phyloP scores from a whole-genome alignment of 2,797 vertebrate genomes.

The Falco novaeseelandiae region DNA sequence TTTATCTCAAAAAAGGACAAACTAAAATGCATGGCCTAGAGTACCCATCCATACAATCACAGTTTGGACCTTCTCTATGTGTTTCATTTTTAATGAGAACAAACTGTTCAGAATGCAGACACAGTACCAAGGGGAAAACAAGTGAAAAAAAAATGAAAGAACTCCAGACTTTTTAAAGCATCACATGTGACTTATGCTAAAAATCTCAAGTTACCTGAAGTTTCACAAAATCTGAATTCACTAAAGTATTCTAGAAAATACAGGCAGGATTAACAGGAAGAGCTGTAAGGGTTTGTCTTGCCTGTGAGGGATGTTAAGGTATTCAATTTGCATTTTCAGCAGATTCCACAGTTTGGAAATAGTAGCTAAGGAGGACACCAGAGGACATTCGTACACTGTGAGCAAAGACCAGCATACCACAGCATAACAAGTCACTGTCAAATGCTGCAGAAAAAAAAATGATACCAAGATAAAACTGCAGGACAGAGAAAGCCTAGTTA shows the following conservation, averaged over 20 bases:
- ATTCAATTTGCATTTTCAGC: background rate
- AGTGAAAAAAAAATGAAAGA: background rate
- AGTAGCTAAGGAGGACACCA: background rate
- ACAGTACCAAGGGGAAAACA: background rate
- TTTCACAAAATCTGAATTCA: background rate
- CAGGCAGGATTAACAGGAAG: background rate
- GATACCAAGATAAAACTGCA: background rate
- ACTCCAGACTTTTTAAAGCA: background rate
- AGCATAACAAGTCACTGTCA: background rate
- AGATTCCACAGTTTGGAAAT: background rate
- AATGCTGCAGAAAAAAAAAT: background rate
- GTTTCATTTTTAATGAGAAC: background rate
- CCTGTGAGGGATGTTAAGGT: background rate
- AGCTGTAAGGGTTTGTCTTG: background rate
- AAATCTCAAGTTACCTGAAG: background rate
- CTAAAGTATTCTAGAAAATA: background rate
- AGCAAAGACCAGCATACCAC: background rate
- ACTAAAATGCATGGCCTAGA: background rate
- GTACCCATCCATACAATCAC: background rate
- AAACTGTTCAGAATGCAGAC: background rate
- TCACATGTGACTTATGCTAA: background rate
- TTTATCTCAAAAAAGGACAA: background rate
- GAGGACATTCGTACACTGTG: background rate
- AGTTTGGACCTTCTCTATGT: background rate
- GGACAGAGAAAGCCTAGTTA: background rate